Conservation (phyloP, 2,888 invertebrate genomes). For the Dugesia japonica region DNA sequence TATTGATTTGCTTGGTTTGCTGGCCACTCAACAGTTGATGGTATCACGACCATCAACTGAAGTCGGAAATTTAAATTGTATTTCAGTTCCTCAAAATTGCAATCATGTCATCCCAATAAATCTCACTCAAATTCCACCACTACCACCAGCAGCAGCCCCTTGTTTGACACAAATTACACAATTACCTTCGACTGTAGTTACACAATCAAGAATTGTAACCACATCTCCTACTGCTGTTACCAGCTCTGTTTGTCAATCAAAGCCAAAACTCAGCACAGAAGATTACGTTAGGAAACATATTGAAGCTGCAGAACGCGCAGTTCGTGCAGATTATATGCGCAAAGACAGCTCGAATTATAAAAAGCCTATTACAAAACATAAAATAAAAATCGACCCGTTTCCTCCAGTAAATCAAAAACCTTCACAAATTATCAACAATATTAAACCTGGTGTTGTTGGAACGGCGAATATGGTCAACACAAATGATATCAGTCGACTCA, state of each 20-base stretch:
- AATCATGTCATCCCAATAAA: conserved; percentile 3
- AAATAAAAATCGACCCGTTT: not conserved
- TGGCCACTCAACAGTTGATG: not conserved
- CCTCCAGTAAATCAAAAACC: not conserved
- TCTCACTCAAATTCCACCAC: not conserved
- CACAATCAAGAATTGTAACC: not conserved
- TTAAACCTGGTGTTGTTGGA: not conserved
- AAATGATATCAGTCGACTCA: not conserved
- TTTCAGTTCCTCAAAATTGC: not conserved
- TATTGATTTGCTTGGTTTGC: not conserved
- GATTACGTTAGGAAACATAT: conserved; percentile 8
- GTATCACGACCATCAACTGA: not conserved
- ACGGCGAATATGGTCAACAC: not conserved
- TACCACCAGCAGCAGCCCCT: no score
- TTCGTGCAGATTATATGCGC: conserved; percentile 6
- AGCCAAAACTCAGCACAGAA: conserved; percentile 1
- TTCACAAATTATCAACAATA: not conserved
- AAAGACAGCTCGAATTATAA: not conserved
- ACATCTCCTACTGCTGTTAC: not conserved
- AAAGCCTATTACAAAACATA: not conserved
- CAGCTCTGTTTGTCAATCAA: not conserved
- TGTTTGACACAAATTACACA: not conserved
- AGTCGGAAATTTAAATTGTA: not conserved
- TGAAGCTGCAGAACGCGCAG: not conserved
- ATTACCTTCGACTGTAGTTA: not conserved